Conservation (phyloP, 2,888 invertebrate species). For the Aelia acuminata region DNA sequence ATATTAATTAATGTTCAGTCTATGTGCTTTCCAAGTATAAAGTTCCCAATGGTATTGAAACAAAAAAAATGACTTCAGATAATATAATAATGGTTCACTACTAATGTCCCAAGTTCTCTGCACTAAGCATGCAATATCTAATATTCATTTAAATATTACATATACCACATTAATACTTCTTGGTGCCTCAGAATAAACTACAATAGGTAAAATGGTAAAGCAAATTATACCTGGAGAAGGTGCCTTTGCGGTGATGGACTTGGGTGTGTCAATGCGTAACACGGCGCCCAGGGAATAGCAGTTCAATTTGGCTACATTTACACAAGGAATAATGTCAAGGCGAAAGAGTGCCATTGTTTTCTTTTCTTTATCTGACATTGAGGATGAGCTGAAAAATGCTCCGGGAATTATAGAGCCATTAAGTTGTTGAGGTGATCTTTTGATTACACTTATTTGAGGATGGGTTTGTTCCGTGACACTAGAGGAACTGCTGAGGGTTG, state of each 20-base stretch:
- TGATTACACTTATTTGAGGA: slow-evolving; percentile 36
- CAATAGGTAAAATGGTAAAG: too few relatives aligned
- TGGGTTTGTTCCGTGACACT: slow-evolving; percentile 39
- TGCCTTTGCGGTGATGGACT: not conserved
- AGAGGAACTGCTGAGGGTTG: slow-evolving; percentile 15
- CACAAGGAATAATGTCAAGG: slow-evolving; percentile 23
- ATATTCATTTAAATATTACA: too few relatives aligned
- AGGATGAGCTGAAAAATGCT: slow-evolving; percentile 40
- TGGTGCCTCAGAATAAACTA: too few relatives aligned
- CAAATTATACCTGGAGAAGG: too few relatives aligned
- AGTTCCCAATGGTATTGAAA: too few relatives aligned
- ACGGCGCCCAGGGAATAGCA: not conserved
- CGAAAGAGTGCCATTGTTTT: slow-evolving; percentile 4
- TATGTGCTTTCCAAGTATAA: too few relatives aligned
- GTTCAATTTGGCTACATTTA: slow-evolving; percentile 7
- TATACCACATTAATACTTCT: too few relatives aligned
- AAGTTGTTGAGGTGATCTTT: slow-evolving; percentile 3
- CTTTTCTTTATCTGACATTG: slow-evolving; percentile 24
- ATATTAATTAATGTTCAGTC: too few relatives aligned
- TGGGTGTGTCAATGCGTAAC: not conserved
- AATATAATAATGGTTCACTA: too few relatives aligned
- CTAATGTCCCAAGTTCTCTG: too few relatives aligned
- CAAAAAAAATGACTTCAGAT: too few relatives aligned
- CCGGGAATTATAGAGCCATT: slow-evolving; percentile 17
- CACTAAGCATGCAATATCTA: too few relatives aligned